A percentile compares a stretch with the other conserved stretches of the same genome.
These are phyloP conservation scores for Leontopithecus rosalia DNA, from an alignment of 2,797 vertebrate species.

Conservation along the genomic window DNA sequence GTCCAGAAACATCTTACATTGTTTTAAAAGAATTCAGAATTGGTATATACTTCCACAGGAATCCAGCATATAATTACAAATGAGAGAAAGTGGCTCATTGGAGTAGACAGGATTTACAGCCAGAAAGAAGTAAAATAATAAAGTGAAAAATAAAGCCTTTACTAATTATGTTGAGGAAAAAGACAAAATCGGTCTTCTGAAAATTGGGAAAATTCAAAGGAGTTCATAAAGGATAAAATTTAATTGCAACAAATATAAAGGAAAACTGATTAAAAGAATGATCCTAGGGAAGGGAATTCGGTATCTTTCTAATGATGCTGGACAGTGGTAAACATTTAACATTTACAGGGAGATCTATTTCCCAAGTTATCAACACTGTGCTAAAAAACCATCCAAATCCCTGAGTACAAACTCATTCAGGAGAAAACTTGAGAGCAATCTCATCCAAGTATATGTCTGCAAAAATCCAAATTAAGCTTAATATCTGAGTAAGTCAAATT, in stretches of 20 bases:
- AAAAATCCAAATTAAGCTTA: background rate
- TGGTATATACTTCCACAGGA: background rate
- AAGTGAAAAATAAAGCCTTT: background rate
- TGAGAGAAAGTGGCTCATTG: background rate
- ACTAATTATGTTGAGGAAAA: background rate
- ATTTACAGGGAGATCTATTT: background rate
- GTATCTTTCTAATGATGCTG: background rate
- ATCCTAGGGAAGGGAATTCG: background rate
- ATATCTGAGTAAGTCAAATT: background rate
- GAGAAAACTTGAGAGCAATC: background rate
- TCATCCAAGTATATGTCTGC: background rate
- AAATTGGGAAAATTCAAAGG: background rate
- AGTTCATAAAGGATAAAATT: background rate
- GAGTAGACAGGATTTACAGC: background rate
- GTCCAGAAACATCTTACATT: background rate
- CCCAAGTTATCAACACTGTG: background rate
- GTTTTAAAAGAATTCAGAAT: background rate
- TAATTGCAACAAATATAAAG: conserved; percentile 7
- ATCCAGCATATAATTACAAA: background rate
- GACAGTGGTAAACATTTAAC: background rate
- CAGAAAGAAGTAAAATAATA: background rate
- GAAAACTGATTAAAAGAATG: background rate
- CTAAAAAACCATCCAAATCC: background rate
- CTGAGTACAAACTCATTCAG: background rate
- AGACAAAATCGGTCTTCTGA: background rate